These are phyloP conservation scores for Ophion ellenae DNA, from an alignment of 2,888 invertebrate genomes.

Conservation along the genomic window DNA sequence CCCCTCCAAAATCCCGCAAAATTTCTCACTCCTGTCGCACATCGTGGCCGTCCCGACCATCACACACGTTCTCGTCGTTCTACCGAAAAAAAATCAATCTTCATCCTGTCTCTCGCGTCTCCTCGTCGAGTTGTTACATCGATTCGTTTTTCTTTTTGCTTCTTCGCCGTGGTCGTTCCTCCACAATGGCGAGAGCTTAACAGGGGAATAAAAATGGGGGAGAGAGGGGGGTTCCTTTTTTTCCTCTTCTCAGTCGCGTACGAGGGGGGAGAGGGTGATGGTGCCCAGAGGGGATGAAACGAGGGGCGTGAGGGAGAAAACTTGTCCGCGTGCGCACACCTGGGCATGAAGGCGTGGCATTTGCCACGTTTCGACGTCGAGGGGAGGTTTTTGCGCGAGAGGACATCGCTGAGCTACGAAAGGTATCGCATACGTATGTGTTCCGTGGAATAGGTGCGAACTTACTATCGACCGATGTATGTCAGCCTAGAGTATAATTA, in stretches of 20 bases:
- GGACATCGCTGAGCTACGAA: constrained; percentile 44
- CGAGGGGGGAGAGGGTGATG: constrained; percentile 48
- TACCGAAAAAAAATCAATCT: neutral
- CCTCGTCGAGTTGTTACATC: neutral
- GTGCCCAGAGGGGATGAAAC: constrained; percentile 37
- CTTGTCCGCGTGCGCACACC: constrained; percentile 77
- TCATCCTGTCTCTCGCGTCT: neutral
- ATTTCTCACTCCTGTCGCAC: no score
- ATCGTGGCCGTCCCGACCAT: no score
- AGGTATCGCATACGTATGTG: constrained; percentile 12
- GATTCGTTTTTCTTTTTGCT: neutral
- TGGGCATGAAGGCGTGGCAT: constrained; percentile 82
- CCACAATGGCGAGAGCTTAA: neutral
- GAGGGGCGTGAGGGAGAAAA: constrained; percentile 58
- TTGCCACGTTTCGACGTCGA: constrained; percentile 66
- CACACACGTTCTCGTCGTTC: no score
- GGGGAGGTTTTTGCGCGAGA: constrained; percentile 55
- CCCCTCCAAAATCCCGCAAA: no score
- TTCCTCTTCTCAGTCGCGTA: neutral
- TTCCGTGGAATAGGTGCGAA: neutral
- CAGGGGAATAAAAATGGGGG: neutral
- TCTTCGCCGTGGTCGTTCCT: neutral
- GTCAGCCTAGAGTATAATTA: neutral
- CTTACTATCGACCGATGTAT: neutral
- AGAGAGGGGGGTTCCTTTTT: neutral